Evolutionary conservation across 2,797 vertebrate species (phyloP).

Genomic region (Girardinus metallicus): DNA sequence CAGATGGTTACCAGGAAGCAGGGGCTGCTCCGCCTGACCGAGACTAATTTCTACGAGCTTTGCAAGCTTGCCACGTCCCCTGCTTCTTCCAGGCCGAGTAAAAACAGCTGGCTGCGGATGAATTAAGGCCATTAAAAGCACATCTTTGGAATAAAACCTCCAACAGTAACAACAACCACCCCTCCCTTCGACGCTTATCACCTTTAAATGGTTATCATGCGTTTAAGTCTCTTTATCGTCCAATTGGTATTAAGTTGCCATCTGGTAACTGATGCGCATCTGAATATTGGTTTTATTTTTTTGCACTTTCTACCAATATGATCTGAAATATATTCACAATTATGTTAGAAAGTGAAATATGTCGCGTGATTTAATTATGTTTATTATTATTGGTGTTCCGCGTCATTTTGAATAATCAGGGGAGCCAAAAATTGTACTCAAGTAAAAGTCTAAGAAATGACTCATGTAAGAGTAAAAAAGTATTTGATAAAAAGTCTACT

Average conservation of each 20-base stretch:
- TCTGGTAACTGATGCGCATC: neutral
- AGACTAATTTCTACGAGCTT: constrained; percentile 99
- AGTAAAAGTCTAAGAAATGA: too few species aligned
- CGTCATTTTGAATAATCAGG: neutral
- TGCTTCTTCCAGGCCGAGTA: constrained; percentile 81
- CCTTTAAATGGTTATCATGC: constrained; percentile 12
- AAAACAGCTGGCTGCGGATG: constrained; percentile 94
- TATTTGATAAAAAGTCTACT: too few species aligned
- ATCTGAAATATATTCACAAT: neutral
- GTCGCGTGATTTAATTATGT: neutral
- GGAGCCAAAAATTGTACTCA: too few species aligned
- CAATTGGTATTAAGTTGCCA: neutral
- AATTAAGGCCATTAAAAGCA: constrained; percentile 87
- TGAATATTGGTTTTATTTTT: neutral
- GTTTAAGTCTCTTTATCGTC: neutral
- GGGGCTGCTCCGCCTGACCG: constrained; percentile 93
- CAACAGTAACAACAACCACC: constrained; percentile 81
- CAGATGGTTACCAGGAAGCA: constrained; percentile 99
- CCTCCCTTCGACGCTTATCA: constrained; percentile 33
- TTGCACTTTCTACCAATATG: neutral
- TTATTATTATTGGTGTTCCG: neutral
- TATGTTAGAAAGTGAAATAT: neutral
- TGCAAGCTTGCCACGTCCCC: constrained; percentile 94
- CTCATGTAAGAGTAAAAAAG: too few species aligned
- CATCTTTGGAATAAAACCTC: constrained; percentile 93